phyloP scores from a whole-genome alignment of 2,113 vertebrate species.

The Marmota monax region DNA sequence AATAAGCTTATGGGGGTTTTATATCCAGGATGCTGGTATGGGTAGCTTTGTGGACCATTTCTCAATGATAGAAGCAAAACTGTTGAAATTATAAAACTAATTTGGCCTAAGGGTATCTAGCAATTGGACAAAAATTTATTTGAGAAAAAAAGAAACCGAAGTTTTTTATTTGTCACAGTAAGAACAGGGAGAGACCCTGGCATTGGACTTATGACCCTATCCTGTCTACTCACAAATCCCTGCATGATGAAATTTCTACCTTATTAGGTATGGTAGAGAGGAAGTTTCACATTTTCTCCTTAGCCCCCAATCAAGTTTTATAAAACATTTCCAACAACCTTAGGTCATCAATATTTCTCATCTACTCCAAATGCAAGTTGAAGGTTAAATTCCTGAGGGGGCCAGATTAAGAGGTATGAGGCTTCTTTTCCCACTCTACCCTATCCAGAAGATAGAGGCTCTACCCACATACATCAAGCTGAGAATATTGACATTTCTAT shows the following conservation, averaged over 20 bases:
- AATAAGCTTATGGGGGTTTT: background rate
- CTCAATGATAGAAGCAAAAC: conserved; percentile 9
- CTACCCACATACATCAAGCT: background rate
- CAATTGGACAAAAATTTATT: background rate
- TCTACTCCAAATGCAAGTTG: background rate
- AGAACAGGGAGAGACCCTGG: background rate
- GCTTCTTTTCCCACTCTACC: background rate
- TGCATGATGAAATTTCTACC: background rate
- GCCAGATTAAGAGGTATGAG: rapidly evolving
- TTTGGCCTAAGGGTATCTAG: background rate
- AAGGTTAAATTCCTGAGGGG: background rate
- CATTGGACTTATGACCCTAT: background rate
- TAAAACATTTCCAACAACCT: background rate
- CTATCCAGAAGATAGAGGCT: background rate
- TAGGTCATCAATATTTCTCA: background rate
- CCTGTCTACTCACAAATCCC: background rate
- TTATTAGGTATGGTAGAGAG: background rate
- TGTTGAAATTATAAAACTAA: background rate
- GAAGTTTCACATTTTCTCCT: background rate
- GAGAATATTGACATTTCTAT: background rate
- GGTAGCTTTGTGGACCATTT: background rate
- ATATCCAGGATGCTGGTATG: background rate
- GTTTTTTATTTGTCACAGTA: background rate
- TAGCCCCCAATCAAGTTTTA: background rate
- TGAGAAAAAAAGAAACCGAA: background rate